Evolutionary conservation across 2,888 invertebrate genomes (phyloP), one percentile per base, ranked within the genome.

Genomic region (Hypselothyrea guttata): DNA sequence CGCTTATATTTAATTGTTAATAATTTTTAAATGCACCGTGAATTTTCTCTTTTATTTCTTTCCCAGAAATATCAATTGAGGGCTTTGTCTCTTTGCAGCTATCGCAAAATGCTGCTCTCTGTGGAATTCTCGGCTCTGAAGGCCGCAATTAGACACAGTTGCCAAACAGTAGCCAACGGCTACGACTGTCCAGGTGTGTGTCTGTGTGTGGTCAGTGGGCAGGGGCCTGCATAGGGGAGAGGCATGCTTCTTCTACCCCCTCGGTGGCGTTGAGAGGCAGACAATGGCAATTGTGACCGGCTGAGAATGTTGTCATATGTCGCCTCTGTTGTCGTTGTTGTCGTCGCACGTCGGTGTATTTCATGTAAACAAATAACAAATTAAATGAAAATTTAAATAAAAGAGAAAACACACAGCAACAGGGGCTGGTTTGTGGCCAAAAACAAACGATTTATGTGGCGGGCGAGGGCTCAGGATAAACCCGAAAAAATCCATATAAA

Each of bases 301-400:
- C 79, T 81, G 84, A 76, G 78, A 86, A 83, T 83, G 76, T 79
- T 85, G 85, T 84, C 74, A 76, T 77, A 75, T 85, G 86, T 85
- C 75, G 86, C 68, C 84, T 76, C 56, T 54, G 84, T 71, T 74
- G 71, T 22, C 22, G 84, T 71, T 74, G 71, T 22, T 5, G 22
- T 75, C 66, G 73, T 77, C 63, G 77, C 68, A 77, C 70, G 57
- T 76, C 86, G 82, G 55, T 73, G 65, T 65, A 69, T 75, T 86
- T 82, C 86, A 79, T 79, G 85, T 79, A 84, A 86, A 86, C 86
- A 83, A 86, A 86, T 84, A 83, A 83, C 84, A 86, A 84, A 86
- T 84, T 78, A 84, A 84, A 84, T 86, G 79, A 75, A 84, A 86
- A 83, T 84, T 86, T 84, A 82, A 85, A 85, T 76, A 66, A 75